A percentile compares a stretch with the other conserved stretches of the same genome.
These are phyloP conservation scores for Allolobophora icterica DNA, from an alignment of 2,888 invertebrate genomes.

Conservation along the genomic window DNA sequence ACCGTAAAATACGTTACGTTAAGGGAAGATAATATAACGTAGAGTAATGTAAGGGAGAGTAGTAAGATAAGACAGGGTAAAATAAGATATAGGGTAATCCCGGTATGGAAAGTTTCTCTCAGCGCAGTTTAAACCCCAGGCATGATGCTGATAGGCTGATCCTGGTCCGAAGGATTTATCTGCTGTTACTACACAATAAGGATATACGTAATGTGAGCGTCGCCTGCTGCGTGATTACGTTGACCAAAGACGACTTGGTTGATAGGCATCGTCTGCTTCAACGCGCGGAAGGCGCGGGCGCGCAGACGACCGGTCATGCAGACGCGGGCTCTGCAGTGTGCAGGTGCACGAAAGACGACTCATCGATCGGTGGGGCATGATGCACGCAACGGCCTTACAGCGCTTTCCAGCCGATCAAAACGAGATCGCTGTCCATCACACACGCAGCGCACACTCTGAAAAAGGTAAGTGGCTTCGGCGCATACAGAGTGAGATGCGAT, in stretches of 20 bases:
- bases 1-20: too few species aligned
- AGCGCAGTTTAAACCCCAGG: not conserved
- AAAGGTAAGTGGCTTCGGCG: not conserved
- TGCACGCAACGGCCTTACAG: not conserved
- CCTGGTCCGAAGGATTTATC: not conserved
- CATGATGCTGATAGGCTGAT: not conserved
- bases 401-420: not conserved
- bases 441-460: not conserved
- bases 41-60: too few species aligned
- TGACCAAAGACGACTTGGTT: not conserved
- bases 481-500: not conserved
- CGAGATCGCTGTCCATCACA: slow-evolving; percentile 1
- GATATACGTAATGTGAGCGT: not conserved
- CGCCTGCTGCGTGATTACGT: not conserved
- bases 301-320: too few species aligned
- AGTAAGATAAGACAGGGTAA: too few species aligned
- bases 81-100: not conserved
- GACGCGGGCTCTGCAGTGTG: not conserved
- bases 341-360: not conserved
- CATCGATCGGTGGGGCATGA: not conserved
- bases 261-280: not conserved
- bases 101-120: not conserved
- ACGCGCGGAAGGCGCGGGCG: too few species aligned
- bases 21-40: too few species aligned
- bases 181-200: not conserved